These are phyloP conservation scores for Hemicordylus capensis DNA, from an alignment of 2,113 vertebrate species.

Conservation along the genomic window DNA sequence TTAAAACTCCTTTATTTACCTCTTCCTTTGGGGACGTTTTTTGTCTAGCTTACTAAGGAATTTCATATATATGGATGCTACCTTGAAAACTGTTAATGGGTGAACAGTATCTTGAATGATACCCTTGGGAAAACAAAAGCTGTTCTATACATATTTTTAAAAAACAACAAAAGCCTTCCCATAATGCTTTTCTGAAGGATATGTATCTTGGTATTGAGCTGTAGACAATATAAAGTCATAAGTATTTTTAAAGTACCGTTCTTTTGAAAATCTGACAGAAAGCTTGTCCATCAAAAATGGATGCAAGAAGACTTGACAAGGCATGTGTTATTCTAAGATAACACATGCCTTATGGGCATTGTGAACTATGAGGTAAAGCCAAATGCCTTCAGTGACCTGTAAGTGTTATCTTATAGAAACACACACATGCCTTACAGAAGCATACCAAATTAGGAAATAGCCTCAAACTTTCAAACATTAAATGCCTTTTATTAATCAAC, in stretches of 20 bases:
- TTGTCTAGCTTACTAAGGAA: background rate
- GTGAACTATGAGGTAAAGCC: constrained; percentile 35
- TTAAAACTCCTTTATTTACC: background rate
- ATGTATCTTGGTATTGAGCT: constrained; percentile 8
- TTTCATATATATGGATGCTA: background rate
- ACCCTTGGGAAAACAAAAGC: background rate
- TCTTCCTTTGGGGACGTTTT: background rate
- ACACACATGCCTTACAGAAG: constrained; percentile 33
- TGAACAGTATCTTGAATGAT: background rate
- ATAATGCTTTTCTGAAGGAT: background rate
- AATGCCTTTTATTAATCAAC: constrained; percentile 43
- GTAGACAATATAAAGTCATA: constrained; percentile 17
- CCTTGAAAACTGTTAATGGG: background rate
- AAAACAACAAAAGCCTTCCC: background rate
- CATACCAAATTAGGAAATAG: constrained; percentile 44
- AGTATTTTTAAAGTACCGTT: constrained; percentile 1
- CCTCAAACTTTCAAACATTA: constrained; percentile 33
- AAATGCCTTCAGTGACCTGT: constrained; percentile 48
- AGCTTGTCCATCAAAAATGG: constrained; percentile 35
- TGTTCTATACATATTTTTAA: background rate
- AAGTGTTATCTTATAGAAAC: constrained; percentile 62
- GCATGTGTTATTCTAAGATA: constrained; percentile 55
- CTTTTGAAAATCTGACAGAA: constrained; percentile 22
- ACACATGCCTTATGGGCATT: constrained; percentile 35
- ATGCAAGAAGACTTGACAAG: constrained; percentile 19